Conservation (phyloP, 2,888 invertebrate genomes). For the Acrocera orbiculus region DNA sequence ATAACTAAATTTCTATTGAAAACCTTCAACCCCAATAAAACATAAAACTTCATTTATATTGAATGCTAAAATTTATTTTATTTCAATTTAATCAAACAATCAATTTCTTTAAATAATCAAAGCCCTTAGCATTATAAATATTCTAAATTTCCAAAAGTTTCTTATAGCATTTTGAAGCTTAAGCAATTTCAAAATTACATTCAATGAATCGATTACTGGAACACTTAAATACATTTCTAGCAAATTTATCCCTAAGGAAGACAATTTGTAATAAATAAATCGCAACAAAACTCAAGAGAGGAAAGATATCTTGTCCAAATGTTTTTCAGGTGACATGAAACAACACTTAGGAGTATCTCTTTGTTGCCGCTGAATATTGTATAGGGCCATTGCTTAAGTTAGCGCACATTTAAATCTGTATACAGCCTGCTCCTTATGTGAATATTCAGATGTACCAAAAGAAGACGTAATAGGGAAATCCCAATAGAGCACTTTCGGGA, state of each 20-base stretch:
- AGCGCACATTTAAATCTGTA: neutral
- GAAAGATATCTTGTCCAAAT: slow-evolving; percentile 28
- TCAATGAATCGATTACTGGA: too few relatives aligned
- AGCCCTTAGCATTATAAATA: too few relatives aligned
- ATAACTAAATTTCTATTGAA: too few relatives aligned
- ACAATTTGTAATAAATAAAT: slow-evolving; percentile 12
- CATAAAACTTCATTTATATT: too few relatives aligned
- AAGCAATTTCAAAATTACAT: too few relatives aligned
- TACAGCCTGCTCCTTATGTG: slow-evolving; percentile 1
- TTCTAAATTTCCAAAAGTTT: too few relatives aligned
- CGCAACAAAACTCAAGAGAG: slow-evolving; percentile 8
- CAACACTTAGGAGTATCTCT: slow-evolving; percentile 29
- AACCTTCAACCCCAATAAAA: too few relatives aligned
- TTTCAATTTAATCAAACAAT: too few relatives aligned
- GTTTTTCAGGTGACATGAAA: slow-evolving; percentile 33
- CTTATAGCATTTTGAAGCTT: too few relatives aligned
- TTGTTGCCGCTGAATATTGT: slow-evolving; percentile 13
- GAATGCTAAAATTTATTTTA: too few relatives aligned
- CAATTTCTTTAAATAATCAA: too few relatives aligned
- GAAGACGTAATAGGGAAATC: slow-evolving; percentile 3
- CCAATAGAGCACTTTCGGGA: neutral
- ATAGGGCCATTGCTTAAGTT: slow-evolving; percentile 6
- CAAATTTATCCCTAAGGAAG: slow-evolving; percentile 1
- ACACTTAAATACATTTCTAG: too few relatives aligned
- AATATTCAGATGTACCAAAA: slow-evolving; percentile 6